Evolutionary conservation across 2,113 vertebrate genomes (phyloP).

Genomic region (Cyanistes caeruleus): DNA sequence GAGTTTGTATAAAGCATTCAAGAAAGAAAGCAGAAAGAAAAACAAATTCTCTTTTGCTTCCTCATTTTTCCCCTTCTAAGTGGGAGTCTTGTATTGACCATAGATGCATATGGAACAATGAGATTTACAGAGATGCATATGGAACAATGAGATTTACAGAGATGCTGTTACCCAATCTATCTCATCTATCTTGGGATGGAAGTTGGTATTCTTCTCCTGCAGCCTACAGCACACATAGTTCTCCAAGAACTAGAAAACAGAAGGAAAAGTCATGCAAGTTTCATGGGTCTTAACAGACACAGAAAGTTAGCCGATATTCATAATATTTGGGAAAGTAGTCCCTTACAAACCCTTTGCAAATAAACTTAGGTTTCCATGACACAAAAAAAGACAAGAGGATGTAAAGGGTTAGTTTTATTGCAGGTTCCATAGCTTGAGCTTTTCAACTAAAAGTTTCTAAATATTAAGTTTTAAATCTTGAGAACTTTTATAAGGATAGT

Average conservation of each 20-base stretch:
- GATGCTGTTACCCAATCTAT: neutral
- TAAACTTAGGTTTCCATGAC: too few species aligned
- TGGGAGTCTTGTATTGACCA: neutral
- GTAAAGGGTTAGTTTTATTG: rapidly evolving
- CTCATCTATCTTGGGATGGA: neutral
- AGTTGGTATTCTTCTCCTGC: neutral
- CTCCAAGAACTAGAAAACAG: neutral
- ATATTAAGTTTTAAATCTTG: neutral
- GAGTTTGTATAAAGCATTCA: neutral
- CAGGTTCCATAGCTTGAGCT: neutral
- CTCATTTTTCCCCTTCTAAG: neutral
- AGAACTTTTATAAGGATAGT: neutral
- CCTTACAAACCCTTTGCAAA: neutral
- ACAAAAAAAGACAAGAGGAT: neutral
- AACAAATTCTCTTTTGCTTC: neutral
- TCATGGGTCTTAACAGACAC: neutral
- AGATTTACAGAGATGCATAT: neutral
- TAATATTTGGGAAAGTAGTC: neutral
- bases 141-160: neutral
- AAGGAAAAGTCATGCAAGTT: neutral
- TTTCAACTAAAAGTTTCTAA: neutral
- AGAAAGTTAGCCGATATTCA: neutral
- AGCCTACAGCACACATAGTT: neutral
- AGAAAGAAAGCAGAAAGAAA: neutral
- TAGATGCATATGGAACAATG: neutral